Conservation (phyloP, 2,888 invertebrate genomes). For the Cheilosia vernalis region DNA sequence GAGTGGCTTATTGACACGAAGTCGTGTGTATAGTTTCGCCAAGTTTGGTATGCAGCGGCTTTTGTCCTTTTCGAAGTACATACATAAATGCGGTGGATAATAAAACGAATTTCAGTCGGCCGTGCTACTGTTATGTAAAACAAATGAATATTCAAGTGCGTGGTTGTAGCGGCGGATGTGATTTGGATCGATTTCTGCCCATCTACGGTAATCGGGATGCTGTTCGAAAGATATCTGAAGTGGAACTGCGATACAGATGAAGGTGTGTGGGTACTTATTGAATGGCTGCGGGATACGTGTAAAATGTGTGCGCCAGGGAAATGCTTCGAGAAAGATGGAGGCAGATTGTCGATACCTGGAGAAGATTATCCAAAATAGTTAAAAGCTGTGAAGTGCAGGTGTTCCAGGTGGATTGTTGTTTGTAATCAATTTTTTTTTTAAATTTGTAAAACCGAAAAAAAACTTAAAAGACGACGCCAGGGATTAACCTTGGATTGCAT, state of each 20-base stretch:
- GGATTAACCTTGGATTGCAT: no score
- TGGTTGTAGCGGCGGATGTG: slow-evolving; percentile 18
- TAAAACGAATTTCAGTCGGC: background rate
- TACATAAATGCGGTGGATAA: background rate
- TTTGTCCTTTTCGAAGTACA: slow-evolving; percentile 31
- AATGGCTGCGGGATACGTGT: no score
- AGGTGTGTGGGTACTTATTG: background rate
- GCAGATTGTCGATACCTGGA: no score
- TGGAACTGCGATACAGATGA: no score
- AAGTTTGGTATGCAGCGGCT: slow-evolving; percentile 30
- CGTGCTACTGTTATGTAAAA: slow-evolving; percentile 30
- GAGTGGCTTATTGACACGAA: slow-evolving; percentile 57
- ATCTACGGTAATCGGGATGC: background rate
- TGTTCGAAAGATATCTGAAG: background rate
- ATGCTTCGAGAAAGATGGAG: no score
- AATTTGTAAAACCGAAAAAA: no score
- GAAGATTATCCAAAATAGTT: no score
- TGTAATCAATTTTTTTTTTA: no score
- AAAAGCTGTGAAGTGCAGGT: no score
- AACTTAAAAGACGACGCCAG: no score
- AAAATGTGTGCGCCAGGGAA: no score
- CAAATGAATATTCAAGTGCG: slow-evolving; percentile 2
- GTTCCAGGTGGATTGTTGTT: no score
- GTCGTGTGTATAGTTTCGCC: slow-evolving; percentile 21
- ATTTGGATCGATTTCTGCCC: background rate